These are phyloP conservation scores for Drosophila bunnanda DNA, from an alignment of 2,888 invertebrate species.

Conservation along the genomic window DNA sequence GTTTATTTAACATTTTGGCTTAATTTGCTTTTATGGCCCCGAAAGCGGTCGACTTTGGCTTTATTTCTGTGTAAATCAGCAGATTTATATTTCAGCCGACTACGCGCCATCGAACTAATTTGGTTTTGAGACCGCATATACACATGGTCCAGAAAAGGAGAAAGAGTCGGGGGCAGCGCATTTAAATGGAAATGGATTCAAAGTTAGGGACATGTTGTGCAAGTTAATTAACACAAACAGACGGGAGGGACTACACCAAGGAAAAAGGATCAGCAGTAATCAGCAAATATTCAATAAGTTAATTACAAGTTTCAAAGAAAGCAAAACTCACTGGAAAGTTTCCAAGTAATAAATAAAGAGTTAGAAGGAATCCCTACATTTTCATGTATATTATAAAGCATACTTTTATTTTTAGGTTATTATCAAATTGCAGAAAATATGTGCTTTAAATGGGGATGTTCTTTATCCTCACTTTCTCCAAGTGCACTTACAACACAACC, in stretches of 20 bases:
- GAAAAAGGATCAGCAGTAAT: not conserved
- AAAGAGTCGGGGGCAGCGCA: conserved; percentile 32
- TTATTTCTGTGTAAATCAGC: conserved; percentile 80
- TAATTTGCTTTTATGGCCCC: conserved; percentile 77
- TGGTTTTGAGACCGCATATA: conserved; percentile 71
- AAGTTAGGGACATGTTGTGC: conserved; percentile 67
- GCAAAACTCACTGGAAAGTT: not conserved
- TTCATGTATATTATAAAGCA: not conserved
- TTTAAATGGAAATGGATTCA: conserved; percentile 70
- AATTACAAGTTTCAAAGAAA: not conserved
- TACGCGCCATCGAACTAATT: conserved; percentile 72
- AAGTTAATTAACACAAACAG: conserved; percentile 71
- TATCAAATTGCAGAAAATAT: not conserved
- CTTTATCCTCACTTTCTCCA: not conserved
- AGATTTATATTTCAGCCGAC: conserved; percentile 71
- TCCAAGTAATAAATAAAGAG: not conserved
- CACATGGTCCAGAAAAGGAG: not conserved
- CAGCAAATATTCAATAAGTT: not conserved
- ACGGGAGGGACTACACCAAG: conserved; percentile 11
- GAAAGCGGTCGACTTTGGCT: conserved; percentile 45
- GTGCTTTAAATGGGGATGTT: too few relatives aligned
- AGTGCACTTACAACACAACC: conserved; percentile 12
- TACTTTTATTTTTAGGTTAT: too few relatives aligned
- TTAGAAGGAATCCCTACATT: not conserved
- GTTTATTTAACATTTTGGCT: conserved; percentile 81